These are phyloP conservation scores for Spheniscus humboldti DNA, from an alignment of 2,797 vertebrate species.

Conservation along the genomic window DNA sequence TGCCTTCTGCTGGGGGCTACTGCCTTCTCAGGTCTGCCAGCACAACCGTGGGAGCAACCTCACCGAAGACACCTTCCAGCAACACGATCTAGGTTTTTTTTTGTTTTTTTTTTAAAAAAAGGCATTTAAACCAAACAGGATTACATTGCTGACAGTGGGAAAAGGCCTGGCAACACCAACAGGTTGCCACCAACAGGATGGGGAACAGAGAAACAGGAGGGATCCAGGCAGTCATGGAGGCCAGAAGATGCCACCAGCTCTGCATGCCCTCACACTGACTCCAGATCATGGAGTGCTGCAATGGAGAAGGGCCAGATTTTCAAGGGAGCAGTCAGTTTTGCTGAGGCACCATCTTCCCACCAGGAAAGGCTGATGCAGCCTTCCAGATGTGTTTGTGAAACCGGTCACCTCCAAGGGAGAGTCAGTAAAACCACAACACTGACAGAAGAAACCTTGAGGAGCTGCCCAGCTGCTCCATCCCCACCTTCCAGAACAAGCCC, in stretches of 20 bases:
- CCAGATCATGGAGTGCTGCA: neutral
- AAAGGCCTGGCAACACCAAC: neutral
- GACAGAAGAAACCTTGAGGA: neutral
- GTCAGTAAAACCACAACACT: neutral
- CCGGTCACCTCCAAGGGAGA: neutral
- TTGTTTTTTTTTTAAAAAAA: neutral
- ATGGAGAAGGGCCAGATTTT: neutral
- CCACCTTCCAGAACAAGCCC: neutral
- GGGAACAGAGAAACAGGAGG: neutral
- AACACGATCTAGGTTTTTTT: neutral
- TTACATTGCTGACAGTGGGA: neutral
- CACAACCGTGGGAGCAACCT: neutral
- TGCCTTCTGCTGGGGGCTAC: neutral
- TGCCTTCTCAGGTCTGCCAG: neutral
- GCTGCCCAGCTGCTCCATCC: neutral
- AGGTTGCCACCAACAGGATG: neutral
- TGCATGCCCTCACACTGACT: neutral
- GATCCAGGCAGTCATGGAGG: neutral
- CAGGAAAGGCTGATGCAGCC: slow-evolving; percentile 34
- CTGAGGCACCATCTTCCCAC: neutral
- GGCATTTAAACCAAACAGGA: neutral
- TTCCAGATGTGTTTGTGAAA: neutral
- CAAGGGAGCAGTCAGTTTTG: neutral
- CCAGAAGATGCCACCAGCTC: neutral
- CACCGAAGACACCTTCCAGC: neutral